These are phyloP conservation scores for Pseudorhombus dupliciocellatus DNA, from an alignment of 2,113 vertebrate species.

Conservation along the genomic window DNA sequence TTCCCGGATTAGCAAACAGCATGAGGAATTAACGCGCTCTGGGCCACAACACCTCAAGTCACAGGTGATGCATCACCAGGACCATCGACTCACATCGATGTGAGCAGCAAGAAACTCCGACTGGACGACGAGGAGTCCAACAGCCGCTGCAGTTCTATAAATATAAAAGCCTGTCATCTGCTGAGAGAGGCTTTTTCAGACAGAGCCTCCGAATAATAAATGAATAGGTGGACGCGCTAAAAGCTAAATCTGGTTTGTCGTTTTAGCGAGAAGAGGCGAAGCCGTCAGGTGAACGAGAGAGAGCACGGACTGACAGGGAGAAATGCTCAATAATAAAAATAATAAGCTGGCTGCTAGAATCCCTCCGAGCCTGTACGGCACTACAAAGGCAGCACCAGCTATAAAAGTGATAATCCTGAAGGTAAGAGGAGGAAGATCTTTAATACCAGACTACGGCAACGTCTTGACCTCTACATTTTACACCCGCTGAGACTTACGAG, in stretches of 20 bases:
- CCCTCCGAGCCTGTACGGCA: background rate
- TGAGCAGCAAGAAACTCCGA: slow-evolving; percentile 17
- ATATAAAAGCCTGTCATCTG: slow-evolving; percentile 38
- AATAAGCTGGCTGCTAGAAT: background rate
- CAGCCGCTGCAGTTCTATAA: slow-evolving; percentile 51
- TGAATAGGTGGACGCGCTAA: slow-evolving; percentile 40
- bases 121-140: slow-evolving; percentile 20
- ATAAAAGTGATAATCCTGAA: slow-evolving; percentile 3
- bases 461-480: slow-evolving; percentile 3
- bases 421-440: background rate
- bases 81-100: slow-evolving; percentile 26
- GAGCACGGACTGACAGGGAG: background rate
- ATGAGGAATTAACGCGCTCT: background rate
- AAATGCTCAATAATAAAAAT: slow-evolving; percentile 6
- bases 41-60: background rate
- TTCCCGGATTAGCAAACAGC: background rate
- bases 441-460: background rate
- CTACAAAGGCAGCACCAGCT: slow-evolving; percentile 4
- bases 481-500: slow-evolving; percentile 63
- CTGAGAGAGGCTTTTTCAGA: slow-evolving; percentile 20
- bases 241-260: slow-evolving; percentile 20
- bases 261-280: slow-evolving; percentile 4
- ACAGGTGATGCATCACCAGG: slow-evolving; percentile 25
- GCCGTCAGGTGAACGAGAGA: slow-evolving; percentile 2
- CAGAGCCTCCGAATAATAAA: slow-evolving; percentile 47